Conservation (phyloP, 2,888 invertebrate species). For the Drosophila acutilabella region DNA sequence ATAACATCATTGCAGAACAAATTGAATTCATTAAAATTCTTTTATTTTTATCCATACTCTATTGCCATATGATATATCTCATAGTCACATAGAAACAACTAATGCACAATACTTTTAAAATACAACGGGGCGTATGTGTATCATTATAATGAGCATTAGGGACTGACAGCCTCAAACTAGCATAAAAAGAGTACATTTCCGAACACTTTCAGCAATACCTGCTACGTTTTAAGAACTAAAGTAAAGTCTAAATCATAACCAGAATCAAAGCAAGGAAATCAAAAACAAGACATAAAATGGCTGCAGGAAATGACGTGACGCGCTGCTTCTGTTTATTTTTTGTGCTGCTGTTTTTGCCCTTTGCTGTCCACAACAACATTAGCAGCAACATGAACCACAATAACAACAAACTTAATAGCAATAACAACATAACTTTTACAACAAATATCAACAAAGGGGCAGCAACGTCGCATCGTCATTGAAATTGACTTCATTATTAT, state of each 20-base stretch:
- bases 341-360: constrained; percentile 31
- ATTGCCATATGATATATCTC: constrained; percentile 25
- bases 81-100: constrained; percentile 33
- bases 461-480: constrained; percentile 53
- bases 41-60: background rate
- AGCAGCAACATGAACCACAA: constrained; percentile 37
- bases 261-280: constrained; percentile 33
- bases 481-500: constrained; percentile 77
- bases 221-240: constrained; percentile 26
- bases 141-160: constrained; percentile 44
- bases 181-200: constrained; percentile 43
- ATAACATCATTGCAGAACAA: background rate
- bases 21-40: background rate
- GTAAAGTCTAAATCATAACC: constrained; percentile 3
- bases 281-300: constrained; percentile 69
- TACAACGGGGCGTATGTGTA: constrained; percentile 53
- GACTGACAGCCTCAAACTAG: constrained; percentile 58
- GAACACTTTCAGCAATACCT: constrained; percentile 27
- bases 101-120: too few relatives aligned
- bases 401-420: constrained; percentile 47
- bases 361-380: constrained; percentile 51
- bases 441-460: constrained; percentile 51
- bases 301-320: constrained; percentile 74
- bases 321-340: constrained; percentile 65
- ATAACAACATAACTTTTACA: constrained; percentile 59